Evolutionary conservation across 2,113 vertebrate species (phyloP), one percentile per base, ranked within the genome.

Genomic region (Tricholaema leucomelas): DNA sequence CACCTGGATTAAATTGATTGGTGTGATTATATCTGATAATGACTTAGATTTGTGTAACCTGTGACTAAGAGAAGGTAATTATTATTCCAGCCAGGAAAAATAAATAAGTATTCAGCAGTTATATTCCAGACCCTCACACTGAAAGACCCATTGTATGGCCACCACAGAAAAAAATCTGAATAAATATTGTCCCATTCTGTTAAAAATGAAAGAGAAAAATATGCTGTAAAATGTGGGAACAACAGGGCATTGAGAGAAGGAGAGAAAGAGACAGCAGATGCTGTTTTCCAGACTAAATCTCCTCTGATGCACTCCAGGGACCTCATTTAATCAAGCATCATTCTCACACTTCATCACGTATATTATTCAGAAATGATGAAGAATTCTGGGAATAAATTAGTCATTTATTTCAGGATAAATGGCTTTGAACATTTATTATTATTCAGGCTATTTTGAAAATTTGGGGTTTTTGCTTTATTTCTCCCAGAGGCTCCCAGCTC

Each of bases 291-390:
- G 75, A 75, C 88, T 91, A 91, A 95, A 96, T 96, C 91, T 96
- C 92, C 70, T 96, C 70, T 85, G 94, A 88, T 91, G 71, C 63
- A 93, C 93, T 91, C 96, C 74, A 91, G 96, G 95, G 96, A 96
- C 86, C 90, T 95, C 88, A 94, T 96, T 97, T 96, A 96, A 96
- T 95, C 93, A 96, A 92, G 95, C 92, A 95, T 95, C 93, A 95
- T 96, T 96, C 94, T 96, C 93, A 94, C 94, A 96, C 92, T 96
- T 96, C 95, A 96, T 94, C 95, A 90, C 60, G 60, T 95, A 86
- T 90, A 95, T 96, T 96, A 97, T 97, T 96, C 92, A 90, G 86
- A 97, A 95, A 95, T 85, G 85, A 95, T 95, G 94, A 92, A 96
- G 94, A 96, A 94, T 95, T 94, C 92, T 89, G 79, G 79, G 77